Percentiles rank a stretch among this genome's conserved stretches.
Conservation (phyloP, 1,140 invertebrate genomes). For the Caenorhabditis brenneri region DNA sequence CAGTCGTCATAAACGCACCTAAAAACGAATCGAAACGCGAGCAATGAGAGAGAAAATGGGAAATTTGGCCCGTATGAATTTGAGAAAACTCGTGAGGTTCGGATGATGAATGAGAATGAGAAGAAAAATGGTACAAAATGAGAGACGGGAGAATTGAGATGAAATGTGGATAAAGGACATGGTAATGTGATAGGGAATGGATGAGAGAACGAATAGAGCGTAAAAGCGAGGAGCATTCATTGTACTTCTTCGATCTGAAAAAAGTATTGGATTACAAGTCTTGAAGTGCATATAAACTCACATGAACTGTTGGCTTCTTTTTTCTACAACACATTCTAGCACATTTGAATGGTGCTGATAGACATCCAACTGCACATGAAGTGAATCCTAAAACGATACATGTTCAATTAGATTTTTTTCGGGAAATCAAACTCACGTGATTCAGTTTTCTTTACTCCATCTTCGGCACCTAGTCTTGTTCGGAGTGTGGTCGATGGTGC, state of each 20-base stretch:
- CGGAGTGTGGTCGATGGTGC: conserved; percentile 30
- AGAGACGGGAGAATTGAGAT: background rate
- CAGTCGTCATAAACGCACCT: background rate
- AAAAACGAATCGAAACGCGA: background rate
- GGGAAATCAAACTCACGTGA: background rate
- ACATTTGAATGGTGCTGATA: conserved; percentile 8
- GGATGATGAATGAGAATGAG: background rate
- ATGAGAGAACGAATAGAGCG: background rate
- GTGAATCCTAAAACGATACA: background rate
- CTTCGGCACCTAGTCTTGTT: conserved; percentile 11
- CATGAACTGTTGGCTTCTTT: background rate
- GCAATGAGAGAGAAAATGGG: background rate
- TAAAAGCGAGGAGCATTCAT: background rate
- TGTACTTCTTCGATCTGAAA: background rate
- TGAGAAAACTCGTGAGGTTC: background rate
- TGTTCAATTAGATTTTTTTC: background rate
- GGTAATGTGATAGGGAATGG: conserved; percentile 10
- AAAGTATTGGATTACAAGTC: background rate
- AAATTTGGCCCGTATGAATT: background rate
- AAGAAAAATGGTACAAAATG: conserved; percentile 10
- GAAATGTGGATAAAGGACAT: background rate
- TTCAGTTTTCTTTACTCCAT: conserved; percentile 4
- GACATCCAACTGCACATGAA: conserved; percentile 2
- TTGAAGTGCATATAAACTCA: background rate
- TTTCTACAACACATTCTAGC: background rate